A percentile compares a stretch with the other conserved stretches of the same genome.
These are phyloP conservation scores for Diorhabda carinulata DNA, from an alignment of 1,140 invertebrate species.

Conservation along the genomic window DNA sequence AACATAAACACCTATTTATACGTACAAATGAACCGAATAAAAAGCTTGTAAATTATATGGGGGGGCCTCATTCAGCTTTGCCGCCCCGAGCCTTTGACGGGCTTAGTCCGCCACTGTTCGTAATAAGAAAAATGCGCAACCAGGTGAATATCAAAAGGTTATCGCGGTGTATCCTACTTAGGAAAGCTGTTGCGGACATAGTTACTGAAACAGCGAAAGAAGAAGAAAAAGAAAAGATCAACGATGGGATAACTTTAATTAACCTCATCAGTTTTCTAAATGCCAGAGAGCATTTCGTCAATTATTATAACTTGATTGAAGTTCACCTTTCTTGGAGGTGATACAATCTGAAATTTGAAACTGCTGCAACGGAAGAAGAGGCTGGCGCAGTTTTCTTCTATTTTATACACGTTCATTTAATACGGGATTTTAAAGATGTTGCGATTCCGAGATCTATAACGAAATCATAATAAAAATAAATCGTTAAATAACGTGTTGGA, in stretches of 20 bases:
- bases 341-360: background rate
- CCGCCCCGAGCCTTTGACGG: too few species aligned
- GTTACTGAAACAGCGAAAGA: constrained; percentile 1
- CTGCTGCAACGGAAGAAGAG: background rate
- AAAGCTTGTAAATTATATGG: too few species aligned
- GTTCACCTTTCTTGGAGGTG: background rate
- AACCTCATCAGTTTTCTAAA: constrained; percentile 2
- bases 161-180: background rate
- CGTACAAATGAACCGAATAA: too few species aligned
- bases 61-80: background rate
- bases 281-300: background rate
- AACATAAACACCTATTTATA: too few species aligned
- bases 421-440: too few species aligned
- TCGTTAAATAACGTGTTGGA: too few species aligned
- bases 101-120: background rate
- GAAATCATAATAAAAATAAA: too few species aligned
- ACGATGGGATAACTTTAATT: constrained; percentile 1
- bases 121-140: background rate
- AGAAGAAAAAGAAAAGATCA: background rate
- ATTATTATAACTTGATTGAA: constrained; percentile 3
- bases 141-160: constrained; percentile 1
- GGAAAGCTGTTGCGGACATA: background rate
- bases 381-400: too few species aligned
- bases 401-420: too few species aligned
- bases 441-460: too few species aligned